phyloP scores from a whole-genome alignment of 1,140 invertebrate genomes.

The Papilio machaon region DNA sequence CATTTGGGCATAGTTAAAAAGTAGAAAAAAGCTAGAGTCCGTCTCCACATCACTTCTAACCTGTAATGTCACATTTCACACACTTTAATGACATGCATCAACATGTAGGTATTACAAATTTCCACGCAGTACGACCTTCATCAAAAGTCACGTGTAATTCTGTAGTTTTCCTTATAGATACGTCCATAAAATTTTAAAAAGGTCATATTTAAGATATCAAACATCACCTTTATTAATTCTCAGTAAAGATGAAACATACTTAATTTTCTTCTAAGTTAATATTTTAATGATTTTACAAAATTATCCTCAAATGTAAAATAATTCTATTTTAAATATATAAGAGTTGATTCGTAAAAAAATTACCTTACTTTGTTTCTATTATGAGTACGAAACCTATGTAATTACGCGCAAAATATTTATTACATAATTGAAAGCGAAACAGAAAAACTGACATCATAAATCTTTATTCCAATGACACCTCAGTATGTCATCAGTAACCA shows the following conservation, averaged over 20 bases:
- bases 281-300: neutral
- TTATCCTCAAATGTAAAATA: neutral
- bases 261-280: too few relatives aligned
- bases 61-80: neutral
- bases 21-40: neutral
- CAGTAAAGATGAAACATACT: neutral
- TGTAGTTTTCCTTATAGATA: neutral
- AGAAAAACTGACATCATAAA: constrained; percentile 24
- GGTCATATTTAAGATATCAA: neutral
- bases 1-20: too few relatives aligned
- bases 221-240: neutral
- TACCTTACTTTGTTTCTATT: neutral
- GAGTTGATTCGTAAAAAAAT: too few relatives aligned
- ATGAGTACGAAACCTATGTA: neutral
- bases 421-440: constrained; percentile 19
- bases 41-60: neutral
- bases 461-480: constrained; percentile 4
- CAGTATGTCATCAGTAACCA: constrained; percentile 4
- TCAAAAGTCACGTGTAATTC: neutral
- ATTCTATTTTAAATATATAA: too few relatives aligned
- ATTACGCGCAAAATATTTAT: neutral
- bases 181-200: neutral
- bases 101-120: neutral
- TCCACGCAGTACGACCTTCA: neutral
- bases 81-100: neutral